Evolutionary conservation across 2,797 vertebrate species (phyloP), one percentile per base, ranked within the genome.

Genomic region (Rhinichthys osculus): DNA sequence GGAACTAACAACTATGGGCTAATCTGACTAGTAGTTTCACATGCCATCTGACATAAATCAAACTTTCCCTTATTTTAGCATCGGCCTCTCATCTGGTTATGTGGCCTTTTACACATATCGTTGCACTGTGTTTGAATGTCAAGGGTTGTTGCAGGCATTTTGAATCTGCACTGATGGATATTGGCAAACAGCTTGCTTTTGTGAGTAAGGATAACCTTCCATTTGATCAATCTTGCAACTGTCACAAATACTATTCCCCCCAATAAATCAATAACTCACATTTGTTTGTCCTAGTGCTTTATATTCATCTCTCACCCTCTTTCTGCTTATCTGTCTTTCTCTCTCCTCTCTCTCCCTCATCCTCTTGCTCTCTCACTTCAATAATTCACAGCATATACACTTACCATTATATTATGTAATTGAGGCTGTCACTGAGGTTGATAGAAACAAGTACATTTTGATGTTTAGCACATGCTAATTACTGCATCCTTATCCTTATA

Each of bases 171-270:
- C 91, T 94, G 95, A 95, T 94, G 91, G 93, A 91, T 95, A 94
- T 95, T 93, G 95, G 93, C 94, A 96, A 95, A 95, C 94, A 95
- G 92, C 93, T 95, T 95, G 92, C 88, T 93, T 93, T 91, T 94
- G 94, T 94, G 94, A 94, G 92, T 95, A 94, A 95, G 94, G 93
- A 94, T 95, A 94, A 94, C 93, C 94, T 94, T 94, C 93, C 93
- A 92, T 94, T 94, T 94, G 93, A 94, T 96, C 94, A 94, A 94
- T 95, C 92, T 87, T 87, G 91, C 92, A 88, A 92, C 93, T 92
- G 93, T 94, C 95, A 94, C 93, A 89, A 92, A 93, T 91, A 93
- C 92, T 93, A 93, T 93, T 92, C 92, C 91, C 84, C 88, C 90
- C 93, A 90, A 95, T 95, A 94, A 95, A 95, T 95, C 94, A 95